Conservation (phyloP, 2,797 vertebrate species). For the Phrynocephalus vlangalii region DNA sequence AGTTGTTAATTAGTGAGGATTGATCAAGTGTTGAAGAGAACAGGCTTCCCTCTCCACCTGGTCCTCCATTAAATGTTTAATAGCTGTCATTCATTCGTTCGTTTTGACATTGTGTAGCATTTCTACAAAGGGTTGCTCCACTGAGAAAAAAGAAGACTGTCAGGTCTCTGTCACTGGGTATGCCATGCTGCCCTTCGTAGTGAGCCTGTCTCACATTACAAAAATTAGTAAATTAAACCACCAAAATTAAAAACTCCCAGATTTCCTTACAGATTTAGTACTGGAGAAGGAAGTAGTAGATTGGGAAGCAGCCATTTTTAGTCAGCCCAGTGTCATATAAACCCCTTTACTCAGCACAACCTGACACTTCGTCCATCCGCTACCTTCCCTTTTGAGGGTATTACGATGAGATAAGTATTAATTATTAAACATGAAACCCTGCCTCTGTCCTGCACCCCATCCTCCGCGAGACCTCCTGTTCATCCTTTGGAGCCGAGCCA, state of each 20-base stretch:
- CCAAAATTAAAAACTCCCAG: not conserved
- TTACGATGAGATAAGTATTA: conserved; percentile 29
- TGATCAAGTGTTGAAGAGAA: too few species aligned
- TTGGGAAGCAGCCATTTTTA: not conserved
- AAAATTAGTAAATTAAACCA: not conserved
- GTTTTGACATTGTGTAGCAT: not conserved
- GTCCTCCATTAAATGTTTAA: not conserved
- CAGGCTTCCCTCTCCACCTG: not conserved
- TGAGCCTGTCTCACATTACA: too few species aligned
- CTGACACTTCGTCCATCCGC: not conserved
- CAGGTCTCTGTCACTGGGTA: not conserved
- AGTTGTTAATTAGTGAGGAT: not conserved
- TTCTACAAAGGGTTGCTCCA: not conserved
- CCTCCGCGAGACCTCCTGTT: conserved; percentile 30
- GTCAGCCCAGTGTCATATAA: not conserved
- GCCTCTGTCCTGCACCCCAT: not conserved
- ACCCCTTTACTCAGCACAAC: conserved; percentile 12
- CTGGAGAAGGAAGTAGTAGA: not conserved
- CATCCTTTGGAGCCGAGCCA: conserved; percentile 55
- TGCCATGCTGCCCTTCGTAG: not conserved
- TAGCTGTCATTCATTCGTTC: too few species aligned
- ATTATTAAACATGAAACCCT: conserved; percentile 29
- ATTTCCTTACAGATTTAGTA: not conserved
- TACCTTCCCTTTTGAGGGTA: conserved; percentile 30
- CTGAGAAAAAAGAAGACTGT: not conserved